Evolutionary conservation across 2,113 vertebrate genomes (phyloP).

Genomic region (Corythornis vintsioides): DNA sequence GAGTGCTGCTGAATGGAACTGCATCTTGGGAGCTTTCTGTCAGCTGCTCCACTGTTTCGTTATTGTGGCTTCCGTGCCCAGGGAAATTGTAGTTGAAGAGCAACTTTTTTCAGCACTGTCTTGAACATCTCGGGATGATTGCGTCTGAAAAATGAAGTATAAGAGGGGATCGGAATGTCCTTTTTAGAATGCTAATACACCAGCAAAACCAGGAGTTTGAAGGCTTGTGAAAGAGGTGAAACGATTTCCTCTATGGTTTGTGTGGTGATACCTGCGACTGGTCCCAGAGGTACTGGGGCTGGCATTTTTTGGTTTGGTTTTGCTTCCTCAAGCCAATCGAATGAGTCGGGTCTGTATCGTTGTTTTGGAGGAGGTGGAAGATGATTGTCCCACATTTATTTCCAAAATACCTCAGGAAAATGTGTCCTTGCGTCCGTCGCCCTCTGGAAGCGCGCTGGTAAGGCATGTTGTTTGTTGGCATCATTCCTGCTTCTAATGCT

Average conservation of each 20-base stretch:
- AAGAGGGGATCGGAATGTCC: background rate
- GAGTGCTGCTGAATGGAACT: background rate
- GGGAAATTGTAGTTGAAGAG: background rate
- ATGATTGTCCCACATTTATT: constrained; percentile 83
- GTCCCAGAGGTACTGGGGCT: constrained; percentile 52
- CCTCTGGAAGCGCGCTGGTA: constrained; percentile 81
- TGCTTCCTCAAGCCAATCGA: constrained; percentile 83
- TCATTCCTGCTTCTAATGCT: constrained; percentile 40
- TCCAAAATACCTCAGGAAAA: constrained; percentile 80
- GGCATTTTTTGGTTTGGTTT: constrained; percentile 33
- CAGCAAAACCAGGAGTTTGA: constrained; percentile 49
- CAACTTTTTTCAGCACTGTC: background rate
- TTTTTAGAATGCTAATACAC: constrained; percentile 25
- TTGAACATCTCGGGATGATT: constrained; percentile 7
- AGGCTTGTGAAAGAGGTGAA: constrained; percentile 61
- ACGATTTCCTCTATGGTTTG: constrained; percentile 48
- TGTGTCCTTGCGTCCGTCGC: constrained; percentile 61
- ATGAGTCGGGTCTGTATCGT: constrained; percentile 95
- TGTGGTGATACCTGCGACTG: constrained; percentile 13
- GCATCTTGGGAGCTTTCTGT: constrained; percentile 34
- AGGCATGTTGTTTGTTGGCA: constrained; percentile 65
- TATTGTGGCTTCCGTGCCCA: background rate
- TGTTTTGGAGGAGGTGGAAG: constrained; percentile 94
- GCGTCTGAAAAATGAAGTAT: constrained; percentile 44
- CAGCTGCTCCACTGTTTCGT: background rate